Conservation (phyloP, 2,888 invertebrate genomes). For the Odontomyia ornata region DNA sequence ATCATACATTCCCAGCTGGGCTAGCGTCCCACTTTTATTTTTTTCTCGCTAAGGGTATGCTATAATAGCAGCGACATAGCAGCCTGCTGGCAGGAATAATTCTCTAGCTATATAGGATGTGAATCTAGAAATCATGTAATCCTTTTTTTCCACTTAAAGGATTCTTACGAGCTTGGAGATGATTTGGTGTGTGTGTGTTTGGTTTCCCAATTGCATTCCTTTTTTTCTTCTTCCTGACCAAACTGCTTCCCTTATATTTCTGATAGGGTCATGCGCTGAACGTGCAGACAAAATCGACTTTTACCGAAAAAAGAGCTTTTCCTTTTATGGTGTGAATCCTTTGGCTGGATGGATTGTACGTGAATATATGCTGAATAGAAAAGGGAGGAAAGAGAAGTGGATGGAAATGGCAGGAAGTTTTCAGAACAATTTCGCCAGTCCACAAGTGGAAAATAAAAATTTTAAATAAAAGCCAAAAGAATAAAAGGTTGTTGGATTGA, state of each 20-base stretch:
- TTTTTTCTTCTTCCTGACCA: neutral
- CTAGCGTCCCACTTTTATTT: neutral
- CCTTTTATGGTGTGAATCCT: neutral
- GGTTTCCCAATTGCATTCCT: neutral
- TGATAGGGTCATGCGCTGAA: neutral
- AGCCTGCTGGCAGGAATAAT: neutral
- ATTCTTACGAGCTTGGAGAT: neutral
- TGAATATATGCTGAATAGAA: too few species aligned
- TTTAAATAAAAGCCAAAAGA: too few species aligned
- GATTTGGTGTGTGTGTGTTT: neutral
- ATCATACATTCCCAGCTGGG: neutral
- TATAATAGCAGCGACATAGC: neutral
- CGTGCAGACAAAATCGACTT: neutral
- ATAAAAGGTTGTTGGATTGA: too few species aligned
- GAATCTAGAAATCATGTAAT: neutral
- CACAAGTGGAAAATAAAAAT: too few species aligned
- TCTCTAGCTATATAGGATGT: neutral
- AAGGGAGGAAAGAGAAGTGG: too few species aligned
- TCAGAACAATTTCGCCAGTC: too few species aligned
- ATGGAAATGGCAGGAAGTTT: too few species aligned
- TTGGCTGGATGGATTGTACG: too few species aligned
- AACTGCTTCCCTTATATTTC: neutral
- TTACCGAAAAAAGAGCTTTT: neutral
- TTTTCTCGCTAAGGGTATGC: too few species aligned
- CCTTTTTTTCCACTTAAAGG: neutral